Base-by-base conservation (phyloP, 2,797 vertebrate genomes). In the Lacerta bilineata region DNA sequence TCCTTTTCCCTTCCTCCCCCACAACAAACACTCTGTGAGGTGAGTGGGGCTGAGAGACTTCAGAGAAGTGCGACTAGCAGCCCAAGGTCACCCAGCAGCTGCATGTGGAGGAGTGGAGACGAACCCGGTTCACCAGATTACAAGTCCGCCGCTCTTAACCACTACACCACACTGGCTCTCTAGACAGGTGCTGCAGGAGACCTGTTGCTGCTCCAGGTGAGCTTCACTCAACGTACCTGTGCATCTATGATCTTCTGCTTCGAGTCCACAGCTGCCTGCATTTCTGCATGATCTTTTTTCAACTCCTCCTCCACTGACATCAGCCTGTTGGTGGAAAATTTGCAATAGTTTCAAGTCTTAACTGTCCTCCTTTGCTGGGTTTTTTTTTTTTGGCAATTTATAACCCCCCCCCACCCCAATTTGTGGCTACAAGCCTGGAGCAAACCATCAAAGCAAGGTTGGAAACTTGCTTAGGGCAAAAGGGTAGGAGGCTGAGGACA, bases 201-300 rank as follows among this genome's bases (percentile, higher is more conserved):
- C 69, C 27, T n/a, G 27, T 10, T 15, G 10, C 71, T 5, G 69
- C 13, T 15, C n/a, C n/a, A 72, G 29, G 71, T 33, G n/a, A 74
- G 15, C 5, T 18, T 5, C 15, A 2, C 17, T 36, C 0, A 4
- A 78, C 97, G 91, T 91, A 99, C 99, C 98, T 99, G 99, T 83
- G 98, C 99, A 81, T 99, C 99, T 0, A 99, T 99, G 94, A 99
- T 99, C 97, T 99, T 99, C 97, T 99, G 99, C 80, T 99, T 99
- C 89, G 99, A 99, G 95, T 99, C 99, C 8, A 99, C 98, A 0
- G 98, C 98, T 0, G 98, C 98, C 92, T 99, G 99, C 99, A 99
- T 99, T 97, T 99, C 98, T 2, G 98, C 97, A 0, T 99, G 99
- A 89, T 99, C 99, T 95, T 99, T 99, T 96, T 99, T 99, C 64